Base-by-base conservation (phyloP, 1,140 invertebrate genomes). In the Zaprionus tsacasi region DNA sequence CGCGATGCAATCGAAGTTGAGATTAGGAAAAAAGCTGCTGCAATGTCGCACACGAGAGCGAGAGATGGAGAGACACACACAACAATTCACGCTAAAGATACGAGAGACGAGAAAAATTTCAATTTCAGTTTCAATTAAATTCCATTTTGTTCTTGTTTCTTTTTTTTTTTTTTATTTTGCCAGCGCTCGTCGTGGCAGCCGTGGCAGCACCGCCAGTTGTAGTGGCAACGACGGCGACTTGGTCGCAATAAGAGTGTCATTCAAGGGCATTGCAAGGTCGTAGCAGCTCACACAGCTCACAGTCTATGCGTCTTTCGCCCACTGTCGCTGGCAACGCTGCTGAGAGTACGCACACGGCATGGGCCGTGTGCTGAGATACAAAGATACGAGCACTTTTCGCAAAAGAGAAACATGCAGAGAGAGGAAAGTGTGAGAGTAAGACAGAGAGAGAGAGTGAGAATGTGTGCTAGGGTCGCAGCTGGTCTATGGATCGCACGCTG, bases 241-340 rank as follows among this genome's bases (percentile, higher is more conserved):
- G 88, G 83, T 91, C 73, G 82, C 87, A 92, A 83, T 82, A 91
- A 92, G 83, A 91, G 91, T 91, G 91, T 91, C 91, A 89, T 92
- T 92, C 91, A 92, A 92, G 91, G 91, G 91, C 91, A 92, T 92
- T 92, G 83, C 91, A 92, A 92, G 91, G 91, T 92, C 91, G 78
- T 83, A 92, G 81, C 76, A 79, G 64, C 48, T 57, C 36, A 35
- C 70, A 38, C 72, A 79, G 75, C 36, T 33, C 70, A 38, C 72
- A 79, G 75, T 85, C 27, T 30, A 6, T 86, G 82, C 78, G 78
- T 85, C 79, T 86, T 86, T 85, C 82, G 82, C 75, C 82, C 82
- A 82, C 79, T 81, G 79, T 38, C 79, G 65, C 57, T 48, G 57
- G 38, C 57, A 38, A 66, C 54, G 81, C 67, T 73, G 78, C 73